phyloP scores from a whole-genome alignment of 2,888 invertebrate genomes.

The Drosophila niveifrons region DNA sequence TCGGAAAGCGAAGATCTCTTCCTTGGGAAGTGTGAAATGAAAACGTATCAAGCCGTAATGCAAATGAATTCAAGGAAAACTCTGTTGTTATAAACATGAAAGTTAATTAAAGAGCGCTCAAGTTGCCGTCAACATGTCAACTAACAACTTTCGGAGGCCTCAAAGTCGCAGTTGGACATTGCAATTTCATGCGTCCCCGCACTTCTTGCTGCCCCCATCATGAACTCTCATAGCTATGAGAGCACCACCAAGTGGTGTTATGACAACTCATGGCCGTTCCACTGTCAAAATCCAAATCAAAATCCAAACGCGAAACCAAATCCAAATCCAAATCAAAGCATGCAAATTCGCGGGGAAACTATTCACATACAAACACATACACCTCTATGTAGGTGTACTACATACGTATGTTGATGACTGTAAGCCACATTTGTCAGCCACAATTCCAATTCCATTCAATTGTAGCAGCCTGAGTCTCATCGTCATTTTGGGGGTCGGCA shows the following conservation, averaged over 20 bases:
- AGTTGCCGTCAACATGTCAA: conserved; percentile 22
- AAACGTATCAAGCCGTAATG: conserved; percentile 36
- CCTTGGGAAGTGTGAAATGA: conserved; percentile 11
- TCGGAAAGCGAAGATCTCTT: conserved; percentile 20
- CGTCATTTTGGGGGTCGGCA: conserved; percentile 32
- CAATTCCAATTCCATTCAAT: conserved; percentile 62
- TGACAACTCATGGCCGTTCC: conserved; percentile 70
- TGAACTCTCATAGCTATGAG: conserved; percentile 22
- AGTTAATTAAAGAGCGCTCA: conserved; percentile 54
- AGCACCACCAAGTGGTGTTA: conserved; percentile 47
- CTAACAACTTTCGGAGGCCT: conserved; percentile 25
- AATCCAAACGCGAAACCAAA: conserved; percentile 21
- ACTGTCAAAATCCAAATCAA: conserved; percentile 51
- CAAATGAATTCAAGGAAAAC: conserved; percentile 25
- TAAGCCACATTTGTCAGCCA: conserved; percentile 24
- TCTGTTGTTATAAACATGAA: conserved; percentile 10
- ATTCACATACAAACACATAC: conserved; percentile 28
- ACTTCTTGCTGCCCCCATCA: background rate
- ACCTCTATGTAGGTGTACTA: background rate
- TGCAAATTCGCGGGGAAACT: conserved; percentile 54
- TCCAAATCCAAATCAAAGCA: conserved; percentile 37
- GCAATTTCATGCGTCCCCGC: conserved; percentile 33
- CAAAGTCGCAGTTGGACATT: conserved; percentile 36
- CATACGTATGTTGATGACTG: background rate
- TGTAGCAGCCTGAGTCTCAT: conserved; percentile 35